Base-by-base conservation (phyloP, 2,797 vertebrate species). In the Tangara arthus region DNA sequence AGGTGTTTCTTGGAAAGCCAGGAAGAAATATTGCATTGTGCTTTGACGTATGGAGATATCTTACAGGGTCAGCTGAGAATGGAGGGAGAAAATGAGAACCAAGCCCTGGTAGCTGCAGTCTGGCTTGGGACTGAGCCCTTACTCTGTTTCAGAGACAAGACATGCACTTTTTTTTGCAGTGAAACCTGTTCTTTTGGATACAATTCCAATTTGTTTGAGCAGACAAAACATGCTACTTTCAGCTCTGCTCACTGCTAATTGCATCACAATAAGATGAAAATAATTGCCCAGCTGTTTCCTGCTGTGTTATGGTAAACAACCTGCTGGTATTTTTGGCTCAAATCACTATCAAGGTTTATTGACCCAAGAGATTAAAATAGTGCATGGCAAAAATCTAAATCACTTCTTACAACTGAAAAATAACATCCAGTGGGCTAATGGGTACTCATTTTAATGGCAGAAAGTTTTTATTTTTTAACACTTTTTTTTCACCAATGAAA, bases 211-310 rank as follows among this genome's bases (percentile, higher is more conserved):
- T 64, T 37, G 44, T 68, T 66, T 73, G 44, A 70, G 72, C 61
- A 76, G 94, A 63, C 59, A 78, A 71, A 84, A 56, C 26, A 12
- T 1, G 8, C 55, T 64, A 11, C 84, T 95, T 72, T 87, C 80
- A 72, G 78, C 66, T 65, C 68, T 21, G 88, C 86, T 94, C 61
- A 11, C 77, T 81, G 82, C 56, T 44, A 94, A 88, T 28, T 85
- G 91, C 85, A 95, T 81, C 83, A 94, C 80, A 85, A 20, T 52
- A 77, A 49, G 93, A 96, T 85, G 92, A 90, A 95, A 92, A 85
- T 68, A 88, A 73, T 37, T 72, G 71, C 92, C 91, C 96, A 94
- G 93, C 93, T 95, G 94, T 57, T 96, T 96, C 88, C 94, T 96
- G 89, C 81, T 5, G 3, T 32, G 17, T 35, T n/a, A 30, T 35